Percentiles rank a stretch among this genome's conserved stretches.
Conservation (phyloP, 2,113 vertebrate genomes). For the Diadophis punctatus region DNA sequence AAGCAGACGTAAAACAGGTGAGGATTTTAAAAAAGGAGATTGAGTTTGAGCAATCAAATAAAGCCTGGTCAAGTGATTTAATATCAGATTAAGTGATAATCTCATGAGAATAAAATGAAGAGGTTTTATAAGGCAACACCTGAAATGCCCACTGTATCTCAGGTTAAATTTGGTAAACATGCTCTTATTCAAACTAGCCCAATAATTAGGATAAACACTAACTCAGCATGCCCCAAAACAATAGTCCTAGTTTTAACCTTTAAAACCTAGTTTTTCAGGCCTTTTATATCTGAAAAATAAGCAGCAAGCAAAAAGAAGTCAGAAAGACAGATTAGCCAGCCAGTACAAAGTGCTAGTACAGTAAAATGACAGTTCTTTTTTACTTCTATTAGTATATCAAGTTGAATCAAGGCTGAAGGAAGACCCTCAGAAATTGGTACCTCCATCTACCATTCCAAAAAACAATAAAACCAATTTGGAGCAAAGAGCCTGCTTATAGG, state of each 20-base stretch:
- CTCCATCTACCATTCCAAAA: background rate
- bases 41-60: background rate
- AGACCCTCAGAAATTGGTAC: too few species aligned
- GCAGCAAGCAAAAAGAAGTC: background rate
- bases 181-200: background rate
- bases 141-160: background rate
- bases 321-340: background rate
- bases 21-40: background rate
- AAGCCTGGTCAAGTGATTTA: background rate
- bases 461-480: background rate
- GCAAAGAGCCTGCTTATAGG: background rate
- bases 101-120: background rate
- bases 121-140: background rate
- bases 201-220: background rate
- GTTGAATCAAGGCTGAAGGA: background rate
- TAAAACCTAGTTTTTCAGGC: background rate
- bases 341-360: background rate
- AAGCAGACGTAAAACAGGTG: background rate
- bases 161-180: background rate
- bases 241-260: background rate
- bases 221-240: background rate
- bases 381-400: background rate
- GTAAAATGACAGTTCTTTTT: background rate
- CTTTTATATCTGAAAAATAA: background rate
- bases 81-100: background rate